Evolutionary conservation across 2,113 vertebrate species (phyloP), one percentile per base, ranked within the genome.

Genomic region (Salminus brasiliensis): DNA sequence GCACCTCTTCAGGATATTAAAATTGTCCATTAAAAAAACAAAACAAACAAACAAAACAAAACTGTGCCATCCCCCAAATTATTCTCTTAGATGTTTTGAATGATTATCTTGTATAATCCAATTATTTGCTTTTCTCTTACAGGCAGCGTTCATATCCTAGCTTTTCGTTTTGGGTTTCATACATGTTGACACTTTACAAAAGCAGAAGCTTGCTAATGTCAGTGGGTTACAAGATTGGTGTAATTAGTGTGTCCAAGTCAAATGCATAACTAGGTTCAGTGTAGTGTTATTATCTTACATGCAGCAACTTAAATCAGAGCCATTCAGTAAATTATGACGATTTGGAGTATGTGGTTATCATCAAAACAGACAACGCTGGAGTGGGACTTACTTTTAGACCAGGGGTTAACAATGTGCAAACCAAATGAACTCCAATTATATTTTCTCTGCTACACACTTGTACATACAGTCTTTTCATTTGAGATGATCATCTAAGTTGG

Each of bases 71-170:
- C 18, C 9, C n/a, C n/a, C 23, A 55, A 55, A 55, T 55, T 25
- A 55, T 55, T 25, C 9, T 55, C 7, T 10, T 25, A 0, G 52
- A 1, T 55, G 6, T 49, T 49, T 49, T 12, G 2, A 1, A 66
- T 66, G 72, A 80, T 80, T 83, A 78, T 69, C 71, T 52, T 21
- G 82, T 79, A 68, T 52, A 1, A 21, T 52, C 47, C 52, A 55
- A 55, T 23, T 23, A 55, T 7, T 25, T 55, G 52, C n/a, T 25
- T 55, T 55, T 55, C 52, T 55, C 10, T 49, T 18, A 25, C 23
- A 25, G 52, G 10, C 52, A 55, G n/a, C 52, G 23, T 25, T 25
- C 5, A 21, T 5, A 49, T 49, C 4, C 5, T n/a, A n/a, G n/a
- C n/a, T n/a, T n/a, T 55, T 23, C 52, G 4, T 52, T 16, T 18